Evolutionary conservation across 2,113 vertebrate species (phyloP).

Genomic region (Hypanus sabinus): DNA sequence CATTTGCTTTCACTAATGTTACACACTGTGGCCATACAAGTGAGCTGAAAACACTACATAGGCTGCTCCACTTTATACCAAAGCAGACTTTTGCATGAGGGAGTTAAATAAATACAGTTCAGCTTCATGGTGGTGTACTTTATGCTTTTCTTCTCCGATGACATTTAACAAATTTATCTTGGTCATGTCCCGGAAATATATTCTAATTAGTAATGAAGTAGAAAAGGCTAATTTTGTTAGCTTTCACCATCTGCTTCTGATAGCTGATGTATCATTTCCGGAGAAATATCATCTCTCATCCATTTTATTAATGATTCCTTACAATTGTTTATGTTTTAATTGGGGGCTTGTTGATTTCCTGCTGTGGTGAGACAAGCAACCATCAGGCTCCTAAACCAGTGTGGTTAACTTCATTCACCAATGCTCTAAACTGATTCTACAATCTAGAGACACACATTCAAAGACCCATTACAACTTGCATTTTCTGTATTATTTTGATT

Average conservation of each 20-base stretch:
- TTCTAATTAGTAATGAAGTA: slow-evolving; percentile 11
- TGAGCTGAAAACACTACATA: not conserved
- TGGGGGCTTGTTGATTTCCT: not conserved
- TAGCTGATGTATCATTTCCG: not conserved
- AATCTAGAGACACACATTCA: too few species aligned
- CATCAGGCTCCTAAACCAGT: too few species aligned
- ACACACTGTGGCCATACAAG: not conserved
- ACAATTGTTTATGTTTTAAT: not conserved
- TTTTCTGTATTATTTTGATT: too few species aligned
- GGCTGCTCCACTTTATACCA: not conserved
- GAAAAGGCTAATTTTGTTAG: slow-evolving; percentile 4
- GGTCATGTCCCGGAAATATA: not conserved
- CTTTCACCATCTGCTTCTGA: not conserved
- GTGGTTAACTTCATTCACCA: too few species aligned
- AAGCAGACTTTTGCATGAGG: not conserved
- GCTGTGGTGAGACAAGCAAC: not conserved
- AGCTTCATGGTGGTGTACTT: not conserved
- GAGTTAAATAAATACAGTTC: not conserved
- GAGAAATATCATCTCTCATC: not conserved
- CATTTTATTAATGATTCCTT: not conserved
- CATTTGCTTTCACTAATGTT: not conserved
- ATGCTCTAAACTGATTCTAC: too few species aligned
- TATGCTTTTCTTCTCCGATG: not conserved
- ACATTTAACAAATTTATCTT: not conserved
- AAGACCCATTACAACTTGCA: too few species aligned